A percentile compares a stretch with the other conserved stretches of the same genome.
Evolutionary conservation across 1,140 invertebrate genomes (phyloP).

Genomic region (Chelonus insularis): DNA sequence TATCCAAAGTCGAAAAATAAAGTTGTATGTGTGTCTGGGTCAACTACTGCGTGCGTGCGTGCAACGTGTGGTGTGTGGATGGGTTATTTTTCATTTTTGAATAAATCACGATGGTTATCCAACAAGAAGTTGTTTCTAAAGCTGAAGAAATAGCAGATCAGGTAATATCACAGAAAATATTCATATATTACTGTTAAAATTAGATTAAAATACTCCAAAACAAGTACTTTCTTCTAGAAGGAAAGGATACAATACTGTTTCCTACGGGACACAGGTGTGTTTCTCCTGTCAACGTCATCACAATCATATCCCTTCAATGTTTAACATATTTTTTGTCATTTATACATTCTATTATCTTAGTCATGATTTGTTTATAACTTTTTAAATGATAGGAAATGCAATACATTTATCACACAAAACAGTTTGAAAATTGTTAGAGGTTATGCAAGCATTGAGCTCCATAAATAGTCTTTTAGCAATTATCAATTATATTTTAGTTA

Average conservation of each 20-base stretch:
- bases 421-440: neutral
- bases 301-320: slow-evolving; percentile 1
- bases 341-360: neutral
- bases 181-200: neutral
- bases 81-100: slow-evolving; percentile 49
- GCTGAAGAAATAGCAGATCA: slow-evolving; percentile 95
- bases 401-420: neutral
- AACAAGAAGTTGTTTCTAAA: slow-evolving; percentile 85
- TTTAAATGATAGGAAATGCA: neutral
- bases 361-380: neutral
- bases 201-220: slow-evolving; percentile 42
- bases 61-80: slow-evolving; percentile 41
- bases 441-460: neutral
- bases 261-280: slow-evolving; percentile 19
- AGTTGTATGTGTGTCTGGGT: no score
- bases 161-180: slow-evolving; percentile 64
- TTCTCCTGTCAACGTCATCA: slow-evolving; percentile 48
- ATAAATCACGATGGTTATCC: slow-evolving; percentile 73
- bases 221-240: no score
- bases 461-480: no score
- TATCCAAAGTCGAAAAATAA: no score
- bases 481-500: no score
- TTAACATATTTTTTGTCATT: slow-evolving; percentile 23
- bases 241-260: slow-evolving; percentile 27
- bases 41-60: slow-evolving; percentile 37